phyloP scores from a whole-genome alignment of 2,888 invertebrate genomes.

The Sinopyrophorus schimmeli region DNA sequence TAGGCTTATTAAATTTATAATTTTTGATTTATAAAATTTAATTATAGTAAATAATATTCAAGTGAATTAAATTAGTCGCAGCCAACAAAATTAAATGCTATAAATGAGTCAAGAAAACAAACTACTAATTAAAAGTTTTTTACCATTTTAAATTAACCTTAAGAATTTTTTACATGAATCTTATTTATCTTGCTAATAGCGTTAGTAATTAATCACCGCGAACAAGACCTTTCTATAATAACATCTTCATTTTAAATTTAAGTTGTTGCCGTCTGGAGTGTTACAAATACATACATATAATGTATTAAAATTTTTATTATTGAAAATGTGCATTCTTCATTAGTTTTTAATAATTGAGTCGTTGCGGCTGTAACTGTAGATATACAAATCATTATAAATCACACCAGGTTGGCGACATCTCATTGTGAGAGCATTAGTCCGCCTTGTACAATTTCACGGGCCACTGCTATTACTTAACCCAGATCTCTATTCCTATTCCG shows the following conservation, averaged over 20 bases:
- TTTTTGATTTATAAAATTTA: too few relatives aligned
- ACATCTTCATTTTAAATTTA: constrained; percentile 11
- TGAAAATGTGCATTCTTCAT: constrained; percentile 8
- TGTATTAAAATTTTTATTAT: neutral
- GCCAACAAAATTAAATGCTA: too few relatives aligned
- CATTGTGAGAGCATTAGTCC: constrained; percentile 16
- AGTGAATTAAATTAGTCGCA: too few relatives aligned
- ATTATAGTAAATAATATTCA: too few relatives aligned
- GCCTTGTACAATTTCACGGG: constrained; percentile 27
- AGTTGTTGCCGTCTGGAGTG: neutral
- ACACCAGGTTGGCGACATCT: constrained; percentile 18
- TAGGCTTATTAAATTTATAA: too few relatives aligned
- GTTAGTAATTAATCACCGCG: constrained; percentile 18
- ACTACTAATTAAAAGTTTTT: neutral
- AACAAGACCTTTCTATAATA: constrained; percentile 2
- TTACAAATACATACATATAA: neutral
- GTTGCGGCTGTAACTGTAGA: constrained; percentile 18
- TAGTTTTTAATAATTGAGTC: constrained; percentile 24
- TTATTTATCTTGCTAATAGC: constrained; percentile 10
- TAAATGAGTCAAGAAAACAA: neutral
- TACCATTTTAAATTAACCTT: neutral
- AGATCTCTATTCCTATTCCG: constrained; percentile 16
- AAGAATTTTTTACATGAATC: constrained; percentile 7
- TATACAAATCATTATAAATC: constrained; percentile 22
- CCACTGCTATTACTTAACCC: constrained; percentile 25